Conservation (phyloP, 1,140 invertebrate genomes). For the Leptoteleia sp. region DNA sequence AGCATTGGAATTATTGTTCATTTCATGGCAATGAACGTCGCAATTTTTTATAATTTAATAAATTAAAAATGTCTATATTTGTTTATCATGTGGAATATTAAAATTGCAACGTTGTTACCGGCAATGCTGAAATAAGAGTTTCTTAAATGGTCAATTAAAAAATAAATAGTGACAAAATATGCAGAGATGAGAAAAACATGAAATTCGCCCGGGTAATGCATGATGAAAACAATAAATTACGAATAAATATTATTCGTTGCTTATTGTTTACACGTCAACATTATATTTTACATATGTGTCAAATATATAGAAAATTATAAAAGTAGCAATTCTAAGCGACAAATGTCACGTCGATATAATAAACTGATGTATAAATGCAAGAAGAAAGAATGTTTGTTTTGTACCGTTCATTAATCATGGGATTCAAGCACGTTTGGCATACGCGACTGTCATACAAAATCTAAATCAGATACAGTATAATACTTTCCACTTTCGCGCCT, state of each 20-base stretch:
- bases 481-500: conserved; percentile 80
- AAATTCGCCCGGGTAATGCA: neutral
- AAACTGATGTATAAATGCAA: conserved; percentile 34
- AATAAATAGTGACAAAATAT: neutral
- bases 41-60: neutral
- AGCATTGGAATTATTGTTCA: neutral
- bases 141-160: neutral
- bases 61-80: neutral
- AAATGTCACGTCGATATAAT: neutral
- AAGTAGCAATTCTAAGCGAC: conserved; percentile 4
- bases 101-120: neutral
- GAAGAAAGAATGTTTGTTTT: conserved; percentile 44
- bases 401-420: conserved; percentile 43
- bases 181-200: neutral
- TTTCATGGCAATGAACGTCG: neutral
- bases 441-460: conserved; percentile 83
- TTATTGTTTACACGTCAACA: neutral
- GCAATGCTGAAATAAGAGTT: neutral
- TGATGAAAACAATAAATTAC: neutral
- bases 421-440: neutral
- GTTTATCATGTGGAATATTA: neutral
- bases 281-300: neutral
- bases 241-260: neutral
- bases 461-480: conserved; percentile 80
- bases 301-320: conserved; percentile 24